Conservation (phyloP, 2,113 vertebrate species). For the Ciconia boyciana region DNA sequence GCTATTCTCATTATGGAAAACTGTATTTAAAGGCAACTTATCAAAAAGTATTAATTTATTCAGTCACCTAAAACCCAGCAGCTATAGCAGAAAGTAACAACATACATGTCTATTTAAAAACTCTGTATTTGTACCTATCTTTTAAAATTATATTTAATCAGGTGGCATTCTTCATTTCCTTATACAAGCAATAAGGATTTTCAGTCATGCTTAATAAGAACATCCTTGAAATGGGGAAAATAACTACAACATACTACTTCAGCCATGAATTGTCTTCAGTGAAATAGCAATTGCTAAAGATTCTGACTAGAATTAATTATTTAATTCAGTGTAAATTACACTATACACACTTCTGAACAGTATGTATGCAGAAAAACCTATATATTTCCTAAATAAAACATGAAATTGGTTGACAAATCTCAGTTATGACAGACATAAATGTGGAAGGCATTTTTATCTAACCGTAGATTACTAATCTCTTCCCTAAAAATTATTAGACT, state of each 20-base stretch:
- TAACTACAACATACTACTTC: not conserved
- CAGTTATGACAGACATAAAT: not conserved
- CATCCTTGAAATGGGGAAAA: not conserved
- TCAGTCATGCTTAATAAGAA: not conserved
- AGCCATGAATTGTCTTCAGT: not conserved
- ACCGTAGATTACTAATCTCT: not conserved
- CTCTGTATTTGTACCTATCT: not conserved
- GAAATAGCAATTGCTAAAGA: not conserved
- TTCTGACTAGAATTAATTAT: not conserved
- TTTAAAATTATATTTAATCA: not conserved
- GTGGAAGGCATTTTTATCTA: not conserved
- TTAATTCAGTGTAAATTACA: not conserved
- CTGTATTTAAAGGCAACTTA: not conserved
- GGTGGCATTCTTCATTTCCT: not conserved
- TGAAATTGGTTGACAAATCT: not conserved
- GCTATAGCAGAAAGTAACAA: not conserved
- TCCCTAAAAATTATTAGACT: not conserved
- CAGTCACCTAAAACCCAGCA: not conserved
- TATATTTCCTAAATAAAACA: not conserved
- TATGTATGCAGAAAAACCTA: not conserved
- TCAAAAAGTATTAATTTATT: not conserved
- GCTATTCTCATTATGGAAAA: not conserved
- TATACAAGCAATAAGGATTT: not conserved
- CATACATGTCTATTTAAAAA: not conserved
- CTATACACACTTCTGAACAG: not conserved